These are phyloP conservation scores for Agelaius phoeniceus DNA, from an alignment of 2,113 vertebrate genomes.

Conservation along the genomic window DNA sequence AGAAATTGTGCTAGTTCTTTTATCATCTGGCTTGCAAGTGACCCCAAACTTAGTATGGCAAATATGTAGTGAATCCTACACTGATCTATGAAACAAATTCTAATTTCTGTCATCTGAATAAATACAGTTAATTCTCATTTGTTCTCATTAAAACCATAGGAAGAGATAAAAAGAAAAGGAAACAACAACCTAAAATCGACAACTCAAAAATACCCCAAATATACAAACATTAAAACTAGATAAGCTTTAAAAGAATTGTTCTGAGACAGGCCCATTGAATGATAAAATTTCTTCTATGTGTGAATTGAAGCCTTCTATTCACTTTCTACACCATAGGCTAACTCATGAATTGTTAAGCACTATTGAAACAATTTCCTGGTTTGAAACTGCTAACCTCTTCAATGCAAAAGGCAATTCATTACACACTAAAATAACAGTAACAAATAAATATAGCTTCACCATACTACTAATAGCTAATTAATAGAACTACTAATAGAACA, in stretches of 20 bases:
- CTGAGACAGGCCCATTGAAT: background rate
- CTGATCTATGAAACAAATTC: background rate
- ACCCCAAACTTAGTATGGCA: background rate
- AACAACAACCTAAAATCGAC: background rate
- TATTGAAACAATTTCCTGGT: background rate
- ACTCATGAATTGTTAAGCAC: background rate
- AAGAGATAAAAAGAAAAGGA: background rate
- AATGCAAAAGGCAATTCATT: background rate
- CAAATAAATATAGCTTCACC: background rate
- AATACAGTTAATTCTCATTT: background rate
- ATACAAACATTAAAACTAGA: background rate
- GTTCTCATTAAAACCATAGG: background rate
- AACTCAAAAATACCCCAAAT: background rate
- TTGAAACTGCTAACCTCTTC: background rate
- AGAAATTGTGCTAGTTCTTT: background rate
- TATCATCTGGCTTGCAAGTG: background rate
- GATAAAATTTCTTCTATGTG: background rate
- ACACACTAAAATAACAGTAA: background rate
- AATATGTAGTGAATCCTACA: background rate
- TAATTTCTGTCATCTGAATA: background rate
- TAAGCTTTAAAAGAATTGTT: background rate
- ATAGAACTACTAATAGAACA: no score
- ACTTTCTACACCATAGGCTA: background rate
- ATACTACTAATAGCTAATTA: background rate
- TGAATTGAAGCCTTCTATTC: background rate